These are phyloP conservation scores for Trichopoda pennipes DNA, from an alignment of 2,888 invertebrate species.

Conservation along the genomic window DNA sequence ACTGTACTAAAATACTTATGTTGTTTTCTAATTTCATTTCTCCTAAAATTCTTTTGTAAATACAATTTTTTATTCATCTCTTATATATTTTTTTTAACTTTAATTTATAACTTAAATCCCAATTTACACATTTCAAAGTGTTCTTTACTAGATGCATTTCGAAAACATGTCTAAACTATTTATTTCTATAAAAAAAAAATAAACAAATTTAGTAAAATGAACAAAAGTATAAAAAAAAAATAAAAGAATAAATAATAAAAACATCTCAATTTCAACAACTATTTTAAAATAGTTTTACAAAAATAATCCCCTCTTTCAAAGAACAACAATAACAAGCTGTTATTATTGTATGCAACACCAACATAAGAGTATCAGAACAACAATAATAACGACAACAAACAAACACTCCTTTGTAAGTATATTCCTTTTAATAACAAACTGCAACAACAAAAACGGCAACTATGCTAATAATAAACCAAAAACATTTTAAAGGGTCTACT, in stretches of 20 bases:
- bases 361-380: background rate
- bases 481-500: background rate
- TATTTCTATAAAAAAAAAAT: slow-evolving; percentile 45
- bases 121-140: slow-evolving; percentile 56
- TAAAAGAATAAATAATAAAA: slow-evolving; percentile 53
- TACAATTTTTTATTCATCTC: no score
- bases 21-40: background rate
- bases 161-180: slow-evolving; percentile 54
- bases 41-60: no score
- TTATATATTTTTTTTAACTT: background rate
- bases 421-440: slow-evolving; percentile 44
- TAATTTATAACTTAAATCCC: slow-evolving; percentile 57
- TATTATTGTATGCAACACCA: slow-evolving; percentile 45
- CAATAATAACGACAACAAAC: slow-evolving; percentile 28
- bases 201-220: slow-evolving; percentile 48
- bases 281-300: slow-evolving; percentile 41
- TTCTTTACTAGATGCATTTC: slow-evolving; percentile 1
- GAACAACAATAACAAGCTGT: slow-evolving; percentile 41
- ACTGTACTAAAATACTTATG: background rate
- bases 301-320: slow-evolving; percentile 50
- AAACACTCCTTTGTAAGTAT: slow-evolving; percentile 51
- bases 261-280: slow-evolving; percentile 53
- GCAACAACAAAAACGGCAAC: slow-evolving; percentile 19
- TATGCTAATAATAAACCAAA: slow-evolving; percentile 37
- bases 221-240: slow-evolving; percentile 6